Percentiles rank a stretch among this genome's conserved stretches.
phyloP scores from a whole-genome alignment of 2,888 invertebrate species.

The Arenicola marina region DNA sequence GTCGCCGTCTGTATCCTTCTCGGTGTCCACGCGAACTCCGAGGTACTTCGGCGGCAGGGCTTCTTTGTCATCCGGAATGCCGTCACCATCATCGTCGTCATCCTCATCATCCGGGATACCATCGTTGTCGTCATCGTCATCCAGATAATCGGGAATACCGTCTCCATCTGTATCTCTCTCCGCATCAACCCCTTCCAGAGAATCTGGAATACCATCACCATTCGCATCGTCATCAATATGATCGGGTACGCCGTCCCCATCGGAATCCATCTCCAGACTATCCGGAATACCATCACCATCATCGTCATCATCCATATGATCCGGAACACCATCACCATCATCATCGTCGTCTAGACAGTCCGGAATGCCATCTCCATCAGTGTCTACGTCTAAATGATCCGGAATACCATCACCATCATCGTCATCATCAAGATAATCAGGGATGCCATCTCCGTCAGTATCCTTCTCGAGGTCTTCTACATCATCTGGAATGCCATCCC shows the following conservation, averaged over 20 bases:
- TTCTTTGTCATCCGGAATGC: constrained; percentile 31
- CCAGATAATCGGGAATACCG: constrained; percentile 1
- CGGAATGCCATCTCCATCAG: constrained; percentile 46
- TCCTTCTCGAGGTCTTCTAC: constrained; percentile 22
- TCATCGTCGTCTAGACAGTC: constrained; percentile 43
- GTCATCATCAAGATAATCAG: constrained; percentile 43
- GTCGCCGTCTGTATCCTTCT: constrained; percentile 44
- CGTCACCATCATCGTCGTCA: constrained; percentile 38
- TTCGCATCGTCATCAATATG: constrained; percentile 20
- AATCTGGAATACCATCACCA: constrained; percentile 29
- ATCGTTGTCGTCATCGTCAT: not conserved
- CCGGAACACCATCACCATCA: constrained; percentile 47
- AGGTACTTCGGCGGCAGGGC: constrained; percentile 18
- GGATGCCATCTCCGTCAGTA: constrained; percentile 36
- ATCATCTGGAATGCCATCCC: constrained; percentile 33
- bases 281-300: constrained; percentile 10
- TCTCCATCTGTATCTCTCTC: constrained; percentile 1
- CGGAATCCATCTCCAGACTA: not conserved
- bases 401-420: constrained; percentile 41
- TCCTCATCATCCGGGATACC: constrained; percentile 19
- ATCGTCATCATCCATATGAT: constrained; percentile 37
- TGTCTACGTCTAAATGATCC: constrained; percentile 26
- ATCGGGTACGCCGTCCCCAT: constrained; percentile 30
- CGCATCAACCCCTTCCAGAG: constrained; percentile 26
- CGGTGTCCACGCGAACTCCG: constrained; percentile 39